phyloP scores from a whole-genome alignment of 2,797 vertebrate genomes.

The Diplodus sargus region DNA sequence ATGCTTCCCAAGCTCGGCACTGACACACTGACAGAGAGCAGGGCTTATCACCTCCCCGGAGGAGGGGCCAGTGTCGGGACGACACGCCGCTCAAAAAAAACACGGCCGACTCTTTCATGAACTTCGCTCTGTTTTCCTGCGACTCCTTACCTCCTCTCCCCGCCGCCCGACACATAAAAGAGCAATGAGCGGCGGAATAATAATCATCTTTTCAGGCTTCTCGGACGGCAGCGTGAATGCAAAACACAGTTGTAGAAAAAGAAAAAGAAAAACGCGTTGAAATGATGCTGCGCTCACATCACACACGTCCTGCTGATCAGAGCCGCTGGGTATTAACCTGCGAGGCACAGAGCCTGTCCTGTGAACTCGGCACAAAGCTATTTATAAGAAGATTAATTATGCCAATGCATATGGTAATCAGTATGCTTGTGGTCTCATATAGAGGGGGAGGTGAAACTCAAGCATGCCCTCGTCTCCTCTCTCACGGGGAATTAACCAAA shows the following conservation, averaged over 20 bases:
- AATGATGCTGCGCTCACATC: background rate
- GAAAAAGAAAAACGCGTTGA: background rate
- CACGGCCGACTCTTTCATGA: slow-evolving; percentile 37
- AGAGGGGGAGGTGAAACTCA: slow-evolving; percentile 45
- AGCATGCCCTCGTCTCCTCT: slow-evolving; percentile 4
- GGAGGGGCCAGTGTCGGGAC: background rate
- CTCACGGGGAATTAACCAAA: slow-evolving; percentile 24
- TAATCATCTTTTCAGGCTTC: slow-evolving; percentile 9
- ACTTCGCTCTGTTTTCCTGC: slow-evolving; percentile 39
- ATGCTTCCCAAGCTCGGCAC: slow-evolving; percentile 29
- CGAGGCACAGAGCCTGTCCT: slow-evolving; percentile 51
- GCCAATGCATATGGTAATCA: slow-evolving; percentile 79
- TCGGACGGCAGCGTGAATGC: background rate
- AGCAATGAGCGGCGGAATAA: slow-evolving; percentile 9
- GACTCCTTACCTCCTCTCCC: background rate
- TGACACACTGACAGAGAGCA: slow-evolving; percentile 47
- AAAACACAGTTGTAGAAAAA: background rate
- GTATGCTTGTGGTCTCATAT: slow-evolving; percentile 50
- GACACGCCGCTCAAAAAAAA: slow-evolving; percentile 32
- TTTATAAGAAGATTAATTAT: slow-evolving; percentile 81
- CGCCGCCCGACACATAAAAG: background rate
- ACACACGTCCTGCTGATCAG: slow-evolving; percentile 22
- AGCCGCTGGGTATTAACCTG: slow-evolving; percentile 68
- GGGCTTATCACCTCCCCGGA: slow-evolving; percentile 24
- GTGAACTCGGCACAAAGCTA: slow-evolving; percentile 67